A percentile compares a stretch with the other conserved stretches of the same genome.
Conservation (phyloP, 2,113 vertebrate species). For the Vidua chalybeata region DNA sequence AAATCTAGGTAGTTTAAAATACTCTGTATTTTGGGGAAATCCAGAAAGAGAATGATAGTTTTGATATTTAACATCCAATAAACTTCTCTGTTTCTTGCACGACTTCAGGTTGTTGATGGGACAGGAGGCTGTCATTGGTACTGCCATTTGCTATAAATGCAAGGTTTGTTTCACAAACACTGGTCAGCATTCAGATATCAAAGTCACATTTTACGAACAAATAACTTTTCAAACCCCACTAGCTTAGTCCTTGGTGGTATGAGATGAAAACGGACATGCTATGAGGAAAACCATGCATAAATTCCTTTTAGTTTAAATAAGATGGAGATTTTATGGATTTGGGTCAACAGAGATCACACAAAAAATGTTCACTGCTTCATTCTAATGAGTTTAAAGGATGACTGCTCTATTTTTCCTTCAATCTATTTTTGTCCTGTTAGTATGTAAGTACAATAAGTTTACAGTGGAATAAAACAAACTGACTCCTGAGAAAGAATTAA, state of each 20-base stretch:
- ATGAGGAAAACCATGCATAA: neutral
- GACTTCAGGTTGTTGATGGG: neutral
- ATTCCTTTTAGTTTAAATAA: constrained; percentile 28
- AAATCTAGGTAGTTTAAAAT: neutral
- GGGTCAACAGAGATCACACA: constrained; percentile 17
- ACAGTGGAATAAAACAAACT: neutral
- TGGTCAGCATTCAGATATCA: neutral
- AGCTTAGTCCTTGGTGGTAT: neutral
- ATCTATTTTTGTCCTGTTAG: neutral
- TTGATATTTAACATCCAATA: neutral
- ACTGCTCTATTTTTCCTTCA: neutral
- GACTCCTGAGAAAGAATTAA: neutral
- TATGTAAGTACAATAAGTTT: neutral
- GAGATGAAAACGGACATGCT: neutral
- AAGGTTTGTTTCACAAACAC: neutral
- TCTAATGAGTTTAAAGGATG: constrained; percentile 39
- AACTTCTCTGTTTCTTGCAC: neutral
- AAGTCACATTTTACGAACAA: neutral
- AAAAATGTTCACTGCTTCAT: constrained; percentile 6
- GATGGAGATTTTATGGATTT: constrained; percentile 61
- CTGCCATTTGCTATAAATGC: neutral
- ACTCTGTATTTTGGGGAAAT: neutral
- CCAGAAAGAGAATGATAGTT: neutral
- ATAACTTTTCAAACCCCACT: neutral
- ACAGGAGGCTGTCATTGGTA: neutral